These are phyloP conservation scores for Drosophila yakuba DNA, from an alignment of 1,140 invertebrate genomes.

Conservation along the genomic window DNA sequence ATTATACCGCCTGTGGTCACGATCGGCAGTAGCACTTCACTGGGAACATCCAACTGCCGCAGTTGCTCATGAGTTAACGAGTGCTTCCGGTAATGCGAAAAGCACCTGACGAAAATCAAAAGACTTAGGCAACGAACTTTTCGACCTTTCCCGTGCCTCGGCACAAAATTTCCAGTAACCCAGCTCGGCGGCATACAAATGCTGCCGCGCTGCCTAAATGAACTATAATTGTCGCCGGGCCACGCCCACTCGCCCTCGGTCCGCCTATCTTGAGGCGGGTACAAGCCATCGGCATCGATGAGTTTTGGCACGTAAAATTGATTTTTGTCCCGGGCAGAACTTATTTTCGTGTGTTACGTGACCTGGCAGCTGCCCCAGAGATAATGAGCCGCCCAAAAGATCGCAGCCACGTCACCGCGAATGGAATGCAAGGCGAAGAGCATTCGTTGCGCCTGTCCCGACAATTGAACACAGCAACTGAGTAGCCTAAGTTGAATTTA, in stretches of 20 bases:
- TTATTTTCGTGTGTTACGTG: constrained; percentile 50
- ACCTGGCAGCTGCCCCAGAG: constrained; percentile 27
- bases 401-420: constrained; percentile 57
- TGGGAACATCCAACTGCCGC: constrained; percentile 28
- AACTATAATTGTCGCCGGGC: constrained; percentile 47
- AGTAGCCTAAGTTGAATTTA: constrained; percentile 46
- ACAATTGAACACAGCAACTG: constrained; percentile 19
- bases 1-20: constrained; percentile 7
- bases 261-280: constrained; percentile 1
- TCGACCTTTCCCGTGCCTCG: constrained; percentile 54
- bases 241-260: constrained; percentile 27
- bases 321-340: constrained; percentile 40
- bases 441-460: constrained; percentile 63
- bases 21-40: constrained; percentile 40
- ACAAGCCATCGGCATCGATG: constrained; percentile 14
- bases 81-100: constrained; percentile 62
- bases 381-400: constrained; percentile 33
- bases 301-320: constrained; percentile 45
- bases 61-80: constrained; percentile 34
- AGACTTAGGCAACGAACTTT: constrained; percentile 76
- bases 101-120: constrained; percentile 52
- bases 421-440: constrained; percentile 74
- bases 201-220: constrained; percentile 26
- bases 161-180: constrained; percentile 1
- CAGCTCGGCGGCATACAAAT: constrained; percentile 27